A percentile compares a stretch with the other conserved stretches of the same genome.
phyloP scores from a whole-genome alignment of 2,888 invertebrate species.

The Cyclophora punctaria region DNA sequence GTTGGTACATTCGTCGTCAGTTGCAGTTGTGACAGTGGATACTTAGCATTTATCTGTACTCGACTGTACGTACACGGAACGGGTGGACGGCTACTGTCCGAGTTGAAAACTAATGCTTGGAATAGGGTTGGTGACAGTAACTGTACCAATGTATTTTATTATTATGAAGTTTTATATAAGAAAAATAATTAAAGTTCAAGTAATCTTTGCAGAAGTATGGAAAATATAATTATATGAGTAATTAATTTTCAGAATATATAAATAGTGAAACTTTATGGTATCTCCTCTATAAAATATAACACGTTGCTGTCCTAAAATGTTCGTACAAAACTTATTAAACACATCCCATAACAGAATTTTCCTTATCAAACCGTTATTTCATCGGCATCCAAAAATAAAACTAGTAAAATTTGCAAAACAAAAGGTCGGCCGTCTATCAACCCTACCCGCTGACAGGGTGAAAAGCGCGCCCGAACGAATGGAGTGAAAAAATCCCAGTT shows the following conservation, averaged over 20 bases:
- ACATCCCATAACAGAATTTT: too few relatives aligned
- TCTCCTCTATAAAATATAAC: too few relatives aligned
- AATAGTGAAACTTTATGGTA: too few relatives aligned
- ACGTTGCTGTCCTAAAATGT: too few relatives aligned
- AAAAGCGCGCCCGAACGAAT: constrained; percentile 49
- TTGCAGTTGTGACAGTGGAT: constrained; percentile 20
- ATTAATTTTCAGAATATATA: too few relatives aligned
- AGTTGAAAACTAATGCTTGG: constrained; percentile 50
- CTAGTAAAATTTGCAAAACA: constrained; percentile 11
- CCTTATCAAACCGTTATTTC: too few relatives aligned
- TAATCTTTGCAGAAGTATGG: too few relatives aligned
- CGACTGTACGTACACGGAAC: constrained; percentile 40
- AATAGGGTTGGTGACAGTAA: constrained; percentile 35
- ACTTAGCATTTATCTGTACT: constrained; percentile 33
- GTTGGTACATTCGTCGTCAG: neutral
- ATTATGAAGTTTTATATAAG: too few relatives aligned
- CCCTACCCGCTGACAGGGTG: constrained; percentile 50
- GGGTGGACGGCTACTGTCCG: constrained; percentile 53
- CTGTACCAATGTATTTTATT: too few relatives aligned
- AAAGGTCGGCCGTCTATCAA: constrained; percentile 24
- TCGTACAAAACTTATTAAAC: too few relatives aligned
- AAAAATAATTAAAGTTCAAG: too few relatives aligned
- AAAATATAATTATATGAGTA: too few relatives aligned
- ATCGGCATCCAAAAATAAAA: constrained; percentile 8
- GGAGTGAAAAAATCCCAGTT: constrained; percentile 70